These are phyloP conservation scores for Homalodisca vitripennis DNA, from an alignment of 1,140 invertebrate genomes.

Conservation along the genomic window DNA sequence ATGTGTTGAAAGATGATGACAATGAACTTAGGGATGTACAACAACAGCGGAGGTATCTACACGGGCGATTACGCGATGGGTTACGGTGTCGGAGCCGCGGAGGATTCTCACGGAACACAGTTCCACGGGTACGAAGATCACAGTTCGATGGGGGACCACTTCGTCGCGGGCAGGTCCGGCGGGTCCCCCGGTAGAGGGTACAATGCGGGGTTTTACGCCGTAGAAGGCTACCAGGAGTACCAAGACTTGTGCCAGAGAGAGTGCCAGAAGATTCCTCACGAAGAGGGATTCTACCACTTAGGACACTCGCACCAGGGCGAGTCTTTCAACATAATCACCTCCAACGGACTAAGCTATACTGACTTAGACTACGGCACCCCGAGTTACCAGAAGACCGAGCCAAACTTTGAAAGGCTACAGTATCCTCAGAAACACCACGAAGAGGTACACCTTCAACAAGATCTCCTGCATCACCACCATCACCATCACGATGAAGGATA, in stretches of 20 bases:
- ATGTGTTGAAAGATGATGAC: conserved; percentile 36
- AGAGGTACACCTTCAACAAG: conserved; percentile 45
- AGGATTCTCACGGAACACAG: conserved; percentile 20
- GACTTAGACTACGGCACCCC: conserved; percentile 71
- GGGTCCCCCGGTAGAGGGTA: background rate
- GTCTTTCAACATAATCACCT: conserved; percentile 66
- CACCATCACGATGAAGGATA: conserved; percentile 42
- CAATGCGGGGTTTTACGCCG: conserved; percentile 25
- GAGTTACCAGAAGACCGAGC: conserved; percentile 31
- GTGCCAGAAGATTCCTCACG: conserved; percentile 24
- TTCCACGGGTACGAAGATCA: conserved; percentile 33
- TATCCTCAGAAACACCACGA: conserved; percentile 43
- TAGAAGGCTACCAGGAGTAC: conserved; percentile 29
- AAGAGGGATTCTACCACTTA: conserved; percentile 15
- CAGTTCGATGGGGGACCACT: conserved; percentile 23
- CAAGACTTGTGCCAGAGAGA: conserved; percentile 22
- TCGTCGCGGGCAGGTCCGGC: background rate
- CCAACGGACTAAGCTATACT: conserved; percentile 84
- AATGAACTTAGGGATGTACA: conserved; percentile 38
- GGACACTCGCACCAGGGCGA: background rate
- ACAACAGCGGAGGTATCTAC: conserved; percentile 22
- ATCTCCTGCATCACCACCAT: conserved; percentile 47
- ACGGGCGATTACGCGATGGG: conserved; percentile 19
- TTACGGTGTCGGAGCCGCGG: background rate
- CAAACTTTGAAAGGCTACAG: conserved; percentile 38